Evolutionary conservation across 2,888 invertebrate genomes (phyloP).

Genomic region (Pandemis corylana): DNA sequence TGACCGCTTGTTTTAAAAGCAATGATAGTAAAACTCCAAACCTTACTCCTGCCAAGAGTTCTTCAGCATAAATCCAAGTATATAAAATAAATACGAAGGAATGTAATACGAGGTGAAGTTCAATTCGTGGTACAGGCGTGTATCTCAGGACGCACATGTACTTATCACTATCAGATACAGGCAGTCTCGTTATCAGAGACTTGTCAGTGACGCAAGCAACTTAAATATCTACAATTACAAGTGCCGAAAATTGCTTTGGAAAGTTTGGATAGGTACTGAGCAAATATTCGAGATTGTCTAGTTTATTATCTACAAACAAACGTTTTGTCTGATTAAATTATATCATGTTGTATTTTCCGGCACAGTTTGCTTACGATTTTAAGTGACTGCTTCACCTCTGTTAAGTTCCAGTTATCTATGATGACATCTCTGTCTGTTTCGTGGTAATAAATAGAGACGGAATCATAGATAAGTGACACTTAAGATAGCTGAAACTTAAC

Average conservation of each 20-base stretch:
- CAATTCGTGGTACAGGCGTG: constrained; percentile 10
- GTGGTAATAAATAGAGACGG: too few species aligned
- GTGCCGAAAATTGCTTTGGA: not conserved
- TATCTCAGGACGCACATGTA: constrained; percentile 9
- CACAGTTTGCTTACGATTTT: not conserved
- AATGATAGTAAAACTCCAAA: too few species aligned
- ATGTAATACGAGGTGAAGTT: not conserved
- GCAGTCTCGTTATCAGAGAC: constrained; percentile 15
- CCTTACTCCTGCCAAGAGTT: not conserved
- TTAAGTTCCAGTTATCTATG: too few species aligned
- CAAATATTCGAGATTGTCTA: constrained; percentile 1
- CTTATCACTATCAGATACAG: constrained; percentile 21
- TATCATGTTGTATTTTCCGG: not conserved
- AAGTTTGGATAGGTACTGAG: not conserved
- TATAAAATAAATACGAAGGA: not conserved
- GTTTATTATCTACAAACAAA: constrained; percentile 3
- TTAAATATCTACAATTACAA: constrained; percentile 3
- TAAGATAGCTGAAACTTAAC: too few species aligned
- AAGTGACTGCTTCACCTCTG: too few species aligned
- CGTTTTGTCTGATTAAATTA: constrained; percentile 4
- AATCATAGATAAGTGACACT: too few species aligned
- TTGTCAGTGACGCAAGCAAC: constrained; percentile 8
- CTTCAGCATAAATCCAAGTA: not conserved
- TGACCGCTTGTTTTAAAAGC: not conserved
- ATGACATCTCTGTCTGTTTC: too few species aligned